A percentile compares a stretch with the other conserved stretches of the same genome.
These are phyloP conservation scores for Rhyacophila brunnea DNA, from an alignment of 1,140 invertebrate genomes.

Conservation along the genomic window DNA sequence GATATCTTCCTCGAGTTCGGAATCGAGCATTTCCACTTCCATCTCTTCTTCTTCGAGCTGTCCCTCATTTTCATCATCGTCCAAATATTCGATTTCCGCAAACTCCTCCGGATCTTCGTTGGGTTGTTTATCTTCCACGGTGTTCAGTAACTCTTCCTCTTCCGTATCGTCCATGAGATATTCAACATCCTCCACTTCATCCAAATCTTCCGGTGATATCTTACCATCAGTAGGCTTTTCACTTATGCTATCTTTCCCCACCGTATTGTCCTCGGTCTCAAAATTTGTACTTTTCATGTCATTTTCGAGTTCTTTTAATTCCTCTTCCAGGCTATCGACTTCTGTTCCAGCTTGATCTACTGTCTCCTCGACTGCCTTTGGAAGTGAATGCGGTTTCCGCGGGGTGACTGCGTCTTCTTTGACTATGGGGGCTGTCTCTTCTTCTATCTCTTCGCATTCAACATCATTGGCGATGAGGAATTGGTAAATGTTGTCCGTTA, in stretches of 20 bases:
- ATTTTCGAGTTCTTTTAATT: background rate
- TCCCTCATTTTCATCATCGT: background rate
- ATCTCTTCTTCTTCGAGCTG: background rate
- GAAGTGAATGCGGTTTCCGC: no score
- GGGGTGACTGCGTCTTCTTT: background rate
- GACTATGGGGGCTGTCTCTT: background rate
- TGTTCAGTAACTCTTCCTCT: background rate
- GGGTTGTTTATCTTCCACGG: background rate
- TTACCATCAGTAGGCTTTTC: background rate
- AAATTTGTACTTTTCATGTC: background rate
- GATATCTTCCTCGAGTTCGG: constrained; percentile 9
- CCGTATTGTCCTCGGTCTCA: background rate
- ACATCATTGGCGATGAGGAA: constrained; percentile 20
- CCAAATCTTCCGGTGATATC: background rate
- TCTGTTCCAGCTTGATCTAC: background rate
- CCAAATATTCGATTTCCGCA: background rate
- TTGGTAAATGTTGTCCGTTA: constrained; percentile 28
- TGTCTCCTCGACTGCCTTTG: background rate
- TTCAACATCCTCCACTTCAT: constrained; percentile 15
- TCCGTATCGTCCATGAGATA: constrained; percentile 8
- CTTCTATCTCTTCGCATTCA: constrained; percentile 7
- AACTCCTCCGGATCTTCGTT: constrained; percentile 3
- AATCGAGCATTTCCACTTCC: constrained; percentile 20
- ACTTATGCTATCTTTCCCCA: background rate
- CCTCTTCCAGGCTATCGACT: background rate